phyloP scores from a whole-genome alignment of 1,140 invertebrate genomes.

The Bombus breviceps region DNA sequence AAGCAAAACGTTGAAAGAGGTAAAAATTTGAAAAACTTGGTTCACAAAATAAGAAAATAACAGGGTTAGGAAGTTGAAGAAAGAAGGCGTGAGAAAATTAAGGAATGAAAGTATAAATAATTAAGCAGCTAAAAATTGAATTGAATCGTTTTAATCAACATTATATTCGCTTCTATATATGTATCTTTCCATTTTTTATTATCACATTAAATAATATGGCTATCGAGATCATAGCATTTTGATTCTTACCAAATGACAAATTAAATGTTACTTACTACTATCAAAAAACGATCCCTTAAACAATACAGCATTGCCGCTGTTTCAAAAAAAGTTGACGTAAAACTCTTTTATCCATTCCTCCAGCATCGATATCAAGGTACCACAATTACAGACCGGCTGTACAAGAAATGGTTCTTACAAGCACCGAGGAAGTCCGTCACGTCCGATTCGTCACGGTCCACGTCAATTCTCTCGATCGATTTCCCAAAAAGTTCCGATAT shows the following conservation, averaged over 20 bases:
- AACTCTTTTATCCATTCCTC: neutral
- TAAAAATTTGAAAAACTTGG: too few relatives aligned
- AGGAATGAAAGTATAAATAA: too few relatives aligned
- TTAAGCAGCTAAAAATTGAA: too few relatives aligned
- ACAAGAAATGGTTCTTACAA: neutral
- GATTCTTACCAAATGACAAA: neutral
- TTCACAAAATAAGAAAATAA: too few relatives aligned
- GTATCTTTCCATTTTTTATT: too few relatives aligned
- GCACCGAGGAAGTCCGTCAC: slow-evolving; percentile 7
- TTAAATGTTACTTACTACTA: neutral
- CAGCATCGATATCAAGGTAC: neutral
- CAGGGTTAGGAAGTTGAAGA: too few relatives aligned
- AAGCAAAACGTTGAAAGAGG: too few relatives aligned
- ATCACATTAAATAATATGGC: too few relatives aligned
- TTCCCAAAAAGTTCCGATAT: slow-evolving; percentile 25
- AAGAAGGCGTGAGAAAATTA: too few relatives aligned
- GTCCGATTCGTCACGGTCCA: slow-evolving; percentile 37
- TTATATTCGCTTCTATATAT: too few relatives aligned
- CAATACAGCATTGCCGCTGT: rapidly evolving
- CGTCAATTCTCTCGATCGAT: slow-evolving; percentile 31
- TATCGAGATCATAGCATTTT: too few relatives aligned
- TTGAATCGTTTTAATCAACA: too few relatives aligned
- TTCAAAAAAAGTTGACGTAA: neutral
- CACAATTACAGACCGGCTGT: neutral
- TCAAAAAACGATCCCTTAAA: neutral